Conservation (phyloP, 2,113 vertebrate species). For the Leptodactylus fuscus region DNA sequence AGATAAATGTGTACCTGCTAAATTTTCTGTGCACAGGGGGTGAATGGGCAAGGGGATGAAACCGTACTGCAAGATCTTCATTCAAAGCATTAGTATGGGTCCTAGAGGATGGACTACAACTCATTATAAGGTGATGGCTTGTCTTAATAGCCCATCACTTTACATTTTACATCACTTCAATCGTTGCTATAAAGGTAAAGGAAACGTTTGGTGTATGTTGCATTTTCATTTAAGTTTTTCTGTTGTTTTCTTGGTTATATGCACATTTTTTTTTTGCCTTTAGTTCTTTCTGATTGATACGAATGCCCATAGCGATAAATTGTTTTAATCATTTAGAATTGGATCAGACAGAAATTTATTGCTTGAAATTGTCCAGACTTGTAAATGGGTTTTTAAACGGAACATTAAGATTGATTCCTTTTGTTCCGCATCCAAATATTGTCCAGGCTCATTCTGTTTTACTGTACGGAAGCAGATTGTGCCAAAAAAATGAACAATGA, state of each 20-base stretch:
- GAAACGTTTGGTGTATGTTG: not conserved
- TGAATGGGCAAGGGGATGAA: no score
- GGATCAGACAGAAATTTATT: slow-evolving; percentile 26
- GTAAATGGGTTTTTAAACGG: slow-evolving; percentile 67
- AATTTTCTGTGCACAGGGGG: no score
- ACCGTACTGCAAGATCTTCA: no score
- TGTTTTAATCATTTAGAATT: slow-evolving; percentile 22
- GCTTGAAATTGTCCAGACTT: slow-evolving; percentile 62
- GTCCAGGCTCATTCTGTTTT: slow-evolving; percentile 65
- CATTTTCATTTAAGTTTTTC: not conserved
- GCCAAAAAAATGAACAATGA: slow-evolving; percentile 64
- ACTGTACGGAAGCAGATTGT: slow-evolving; percentile 67
- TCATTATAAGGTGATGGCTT: no score
- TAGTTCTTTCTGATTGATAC: not conserved
- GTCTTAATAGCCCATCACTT: no score
- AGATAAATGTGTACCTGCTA: no score
- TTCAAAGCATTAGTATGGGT: no score
- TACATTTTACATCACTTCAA: no score
- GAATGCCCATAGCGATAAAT: not conserved
- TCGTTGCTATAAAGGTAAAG: no score
- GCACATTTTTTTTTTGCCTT: not conserved
- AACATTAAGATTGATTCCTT: slow-evolving; percentile 66
- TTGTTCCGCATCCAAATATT: slow-evolving; percentile 66
- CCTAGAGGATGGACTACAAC: no score
- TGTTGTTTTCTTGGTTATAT: not conserved